Evolutionary conservation across 2,797 vertebrate genomes (phyloP).

Genomic region (Todus mexicanus): DNA sequence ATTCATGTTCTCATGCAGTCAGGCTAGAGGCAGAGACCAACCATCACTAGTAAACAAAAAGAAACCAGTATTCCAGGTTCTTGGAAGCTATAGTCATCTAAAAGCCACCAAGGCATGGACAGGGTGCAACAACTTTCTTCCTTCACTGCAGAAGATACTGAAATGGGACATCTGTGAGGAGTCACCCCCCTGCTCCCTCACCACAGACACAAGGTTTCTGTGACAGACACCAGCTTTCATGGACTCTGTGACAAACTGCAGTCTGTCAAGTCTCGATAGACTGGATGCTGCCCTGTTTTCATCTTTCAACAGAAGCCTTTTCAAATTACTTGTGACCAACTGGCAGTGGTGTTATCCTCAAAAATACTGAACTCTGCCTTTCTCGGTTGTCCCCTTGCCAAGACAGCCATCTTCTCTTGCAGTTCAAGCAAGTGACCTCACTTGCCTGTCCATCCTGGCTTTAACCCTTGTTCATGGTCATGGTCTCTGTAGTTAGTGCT

Average conservation of each 20-base stretch:
- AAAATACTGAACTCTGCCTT: neutral
- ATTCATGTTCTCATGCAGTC: neutral
- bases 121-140: neutral
- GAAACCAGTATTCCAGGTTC: neutral
- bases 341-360: neutral
- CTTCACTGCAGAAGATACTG: neutral
- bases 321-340: neutral
- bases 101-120: neutral
- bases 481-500: neutral
- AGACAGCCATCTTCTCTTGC: neutral
- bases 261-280: neutral
- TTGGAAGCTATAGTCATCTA: neutral
- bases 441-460: neutral
- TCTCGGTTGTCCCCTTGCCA: accelerated
- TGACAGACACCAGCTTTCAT: neutral
- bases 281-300: neutral
- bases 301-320: neutral
- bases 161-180: neutral
- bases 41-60: neutral
- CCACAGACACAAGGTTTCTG: neutral
- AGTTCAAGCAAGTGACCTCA: neutral
- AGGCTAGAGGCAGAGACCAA: neutral
- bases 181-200: neutral
- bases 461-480: neutral
- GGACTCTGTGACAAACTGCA: neutral